Evolutionary conservation across 1,140 invertebrate genomes (phyloP).

Genomic region (Marisa cornuarietis): DNA sequence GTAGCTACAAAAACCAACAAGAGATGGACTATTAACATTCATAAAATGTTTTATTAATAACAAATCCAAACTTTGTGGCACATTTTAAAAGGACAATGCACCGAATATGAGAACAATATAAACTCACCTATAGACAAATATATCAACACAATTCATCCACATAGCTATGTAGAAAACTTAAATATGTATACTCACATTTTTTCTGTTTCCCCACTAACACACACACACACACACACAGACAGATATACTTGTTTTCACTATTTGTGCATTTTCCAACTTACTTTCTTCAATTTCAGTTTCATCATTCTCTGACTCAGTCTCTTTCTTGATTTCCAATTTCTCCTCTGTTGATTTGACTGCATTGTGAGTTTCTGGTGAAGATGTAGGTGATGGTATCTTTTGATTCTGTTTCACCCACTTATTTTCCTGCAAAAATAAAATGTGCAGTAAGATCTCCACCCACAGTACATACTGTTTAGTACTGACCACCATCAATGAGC

Average conservation of each 20-base stretch:
- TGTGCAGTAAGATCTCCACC: too few relatives aligned
- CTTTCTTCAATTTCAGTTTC: constrained; percentile 22
- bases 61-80: too few relatives aligned
- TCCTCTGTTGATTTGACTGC: not conserved
- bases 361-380: not conserved
- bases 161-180: not conserved
- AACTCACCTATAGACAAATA: not conserved
- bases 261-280: not conserved
- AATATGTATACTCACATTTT: not conserved
- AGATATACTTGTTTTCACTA: not conserved
- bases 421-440: not conserved
- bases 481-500: too few relatives aligned
- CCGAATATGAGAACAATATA: not conserved
- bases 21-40: too few relatives aligned
- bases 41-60: too few relatives aligned
- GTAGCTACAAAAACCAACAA: too few relatives aligned
- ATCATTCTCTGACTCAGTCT: not conserved
- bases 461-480: too few relatives aligned
- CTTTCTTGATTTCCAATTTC: not conserved
- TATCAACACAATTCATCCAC: not conserved
- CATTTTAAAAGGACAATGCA: too few relatives aligned
- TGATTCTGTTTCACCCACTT: not conserved
- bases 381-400: not conserved
- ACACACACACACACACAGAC: not conserved
- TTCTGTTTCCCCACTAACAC: too few relatives aligned